Conservation (phyloP, 2,113 vertebrate species). For the Ifrita kowaldi region DNA sequence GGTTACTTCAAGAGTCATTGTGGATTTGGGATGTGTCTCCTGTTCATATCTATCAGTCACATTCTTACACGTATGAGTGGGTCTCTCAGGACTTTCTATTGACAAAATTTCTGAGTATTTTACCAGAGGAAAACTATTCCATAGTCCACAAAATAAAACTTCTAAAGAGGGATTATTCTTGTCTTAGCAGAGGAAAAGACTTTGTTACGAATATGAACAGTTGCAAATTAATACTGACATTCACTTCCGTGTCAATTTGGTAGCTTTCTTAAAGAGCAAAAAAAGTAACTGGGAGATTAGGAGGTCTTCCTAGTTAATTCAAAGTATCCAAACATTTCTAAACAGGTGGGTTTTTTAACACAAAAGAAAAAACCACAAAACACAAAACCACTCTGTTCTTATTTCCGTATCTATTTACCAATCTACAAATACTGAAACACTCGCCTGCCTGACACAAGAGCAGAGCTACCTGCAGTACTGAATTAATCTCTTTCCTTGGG, state of each 20-base stretch:
- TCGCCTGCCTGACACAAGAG: not conserved
- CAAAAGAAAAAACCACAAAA: not conserved
- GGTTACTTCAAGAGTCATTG: not conserved
- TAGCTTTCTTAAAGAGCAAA: not conserved
- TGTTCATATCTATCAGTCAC: not conserved
- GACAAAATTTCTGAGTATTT: not conserved
- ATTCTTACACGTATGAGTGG: accelerated
- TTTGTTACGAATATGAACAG: not conserved
- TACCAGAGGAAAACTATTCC: not conserved
- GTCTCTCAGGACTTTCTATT: accelerated
- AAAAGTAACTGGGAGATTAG: not conserved
- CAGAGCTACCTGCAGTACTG: not conserved
- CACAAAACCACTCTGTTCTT: not conserved
- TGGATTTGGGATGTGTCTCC: not conserved
- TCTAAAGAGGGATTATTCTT: not conserved
- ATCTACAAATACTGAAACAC: not conserved
- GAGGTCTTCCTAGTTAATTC: not conserved
- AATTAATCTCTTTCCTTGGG: not conserved
- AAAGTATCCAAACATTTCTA: not conserved
- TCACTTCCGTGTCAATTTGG: not conserved
- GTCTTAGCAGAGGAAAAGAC: not conserved
- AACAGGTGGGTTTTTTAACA: not conserved
- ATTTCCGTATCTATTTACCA: not conserved
- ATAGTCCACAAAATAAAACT: not conserved
- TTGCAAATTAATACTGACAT: not conserved